phyloP scores from a whole-genome alignment of 2,797 vertebrate genomes.

The Gymnocypris eckloni region DNA sequence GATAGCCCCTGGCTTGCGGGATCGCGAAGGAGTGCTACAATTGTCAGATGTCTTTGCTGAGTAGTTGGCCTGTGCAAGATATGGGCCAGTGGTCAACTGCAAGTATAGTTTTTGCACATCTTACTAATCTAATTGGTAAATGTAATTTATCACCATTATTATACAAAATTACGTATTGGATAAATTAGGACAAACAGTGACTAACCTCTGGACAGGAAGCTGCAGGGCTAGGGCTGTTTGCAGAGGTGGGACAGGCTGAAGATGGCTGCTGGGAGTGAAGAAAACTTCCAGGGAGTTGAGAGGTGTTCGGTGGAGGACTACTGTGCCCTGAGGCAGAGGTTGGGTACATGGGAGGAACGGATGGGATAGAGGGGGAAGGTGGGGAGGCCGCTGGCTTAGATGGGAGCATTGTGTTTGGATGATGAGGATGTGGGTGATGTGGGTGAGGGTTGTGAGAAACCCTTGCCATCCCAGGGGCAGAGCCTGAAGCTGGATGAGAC shows the following conservation, averaged over 20 bases:
- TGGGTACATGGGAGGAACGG: slow-evolving; percentile 78
- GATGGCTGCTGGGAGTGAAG: slow-evolving; percentile 84
- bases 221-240: slow-evolving; percentile 77
- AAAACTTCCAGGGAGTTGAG: slow-evolving; percentile 82
- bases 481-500: slow-evolving; percentile 64
- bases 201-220: slow-evolving; percentile 90
- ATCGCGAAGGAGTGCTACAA: slow-evolving; percentile 78
- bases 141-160: background rate
- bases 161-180: background rate
- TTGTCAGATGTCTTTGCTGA: slow-evolving; percentile 72
- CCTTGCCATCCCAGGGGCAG: slow-evolving; percentile 43
- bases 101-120: background rate
- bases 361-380: slow-evolving; percentile 71
- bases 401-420: slow-evolving; percentile 67
- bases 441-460: slow-evolving; percentile 60
- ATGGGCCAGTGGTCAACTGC: slow-evolving; percentile 12
- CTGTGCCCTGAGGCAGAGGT: slow-evolving; percentile 71
- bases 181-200: background rate
- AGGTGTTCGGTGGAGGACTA: slow-evolving; percentile 78
- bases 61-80: slow-evolving; percentile 82
- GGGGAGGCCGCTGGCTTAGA: slow-evolving; percentile 67
- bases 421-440: slow-evolving; percentile 66
- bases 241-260: slow-evolving; percentile 78
- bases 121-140: slow-evolving; percentile 11
- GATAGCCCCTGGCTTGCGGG: slow-evolving; percentile 94